phyloP scores from a whole-genome alignment of 2,113 vertebrate genomes.

The Tenebrosternarchus preto region DNA sequence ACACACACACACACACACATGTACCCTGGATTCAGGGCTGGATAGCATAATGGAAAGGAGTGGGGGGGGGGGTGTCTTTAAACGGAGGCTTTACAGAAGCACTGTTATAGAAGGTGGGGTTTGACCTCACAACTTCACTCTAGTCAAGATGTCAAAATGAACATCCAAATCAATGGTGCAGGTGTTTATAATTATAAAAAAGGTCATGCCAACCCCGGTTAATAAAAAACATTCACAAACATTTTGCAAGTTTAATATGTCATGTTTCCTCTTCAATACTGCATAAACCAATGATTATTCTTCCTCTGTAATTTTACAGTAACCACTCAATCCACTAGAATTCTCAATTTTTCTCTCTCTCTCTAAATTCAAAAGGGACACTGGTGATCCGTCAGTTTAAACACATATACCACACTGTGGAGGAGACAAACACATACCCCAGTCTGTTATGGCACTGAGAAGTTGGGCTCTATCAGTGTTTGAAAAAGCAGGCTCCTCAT shows the following conservation, averaged over 20 bases:
- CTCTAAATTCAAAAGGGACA: constrained; percentile 10
- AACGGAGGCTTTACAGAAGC: constrained; percentile 16
- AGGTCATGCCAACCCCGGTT: constrained; percentile 4
- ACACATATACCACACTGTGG: constrained; percentile 42
- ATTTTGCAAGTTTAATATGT: constrained; percentile 18
- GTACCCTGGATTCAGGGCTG: constrained; percentile 38
- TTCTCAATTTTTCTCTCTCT: background rate
- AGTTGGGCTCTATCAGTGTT: constrained; percentile 59
- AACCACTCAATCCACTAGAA: constrained; percentile 16
- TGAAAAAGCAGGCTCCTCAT: constrained; percentile 6
- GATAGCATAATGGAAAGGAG: constrained; percentile 30
- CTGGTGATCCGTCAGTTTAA: constrained; percentile 45
- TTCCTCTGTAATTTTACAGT: constrained; percentile 18
- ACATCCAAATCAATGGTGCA: background rate
- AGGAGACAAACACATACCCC: constrained; percentile 51
- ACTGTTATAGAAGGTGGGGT: background rate
- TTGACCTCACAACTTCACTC: constrained; percentile 11
- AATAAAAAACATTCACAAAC: constrained; percentile 35
- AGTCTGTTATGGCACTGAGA: constrained; percentile 65
- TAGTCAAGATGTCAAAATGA: constrained; percentile 1
- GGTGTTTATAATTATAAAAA: constrained; percentile 1
- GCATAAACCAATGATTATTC: constrained; percentile 24
- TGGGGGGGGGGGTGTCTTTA: constrained; percentile 23
- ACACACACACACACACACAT: constrained; percentile 20
- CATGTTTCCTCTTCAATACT: constrained; percentile 16